Evolutionary conservation across 2,113 vertebrate species (phyloP), one percentile per base, ranked within the genome.

Genomic region (Thomomys bottae): DNA sequence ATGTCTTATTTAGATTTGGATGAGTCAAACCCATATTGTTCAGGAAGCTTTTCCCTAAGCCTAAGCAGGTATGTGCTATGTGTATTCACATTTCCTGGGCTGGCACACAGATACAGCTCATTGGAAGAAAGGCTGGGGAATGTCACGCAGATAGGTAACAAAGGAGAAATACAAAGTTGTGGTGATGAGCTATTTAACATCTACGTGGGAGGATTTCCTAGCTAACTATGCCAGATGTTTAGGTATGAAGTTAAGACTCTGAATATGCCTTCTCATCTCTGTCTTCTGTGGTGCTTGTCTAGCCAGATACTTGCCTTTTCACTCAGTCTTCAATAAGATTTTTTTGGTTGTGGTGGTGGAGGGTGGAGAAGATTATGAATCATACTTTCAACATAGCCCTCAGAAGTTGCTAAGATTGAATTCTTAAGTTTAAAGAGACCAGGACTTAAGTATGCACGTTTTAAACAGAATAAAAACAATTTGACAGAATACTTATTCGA

Each of bases 121-220:
- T 45, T 76, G 28, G 23, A 83, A 80, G 3, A 9, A 32, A 71
- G 4, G 23, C 8, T 80, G 12, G 2, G 66, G 67, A 38, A 80
- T 34, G 1, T 8, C 45, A 30, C 61, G 8, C 28, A 88, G 49
- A 61, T 84, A 8, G 84, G 11, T 67, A 11, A 20, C 18, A 40
- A 90, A 88, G 4, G 40, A 91, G 28, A 86, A 75, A 2, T 54
- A 38, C 23, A 92, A 45, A 34, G 18, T 0, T 80, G 79, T 79
- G 32, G 8, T 36, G 23, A 73, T 78, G 34, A 73, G 79, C 68
- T 84, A 77, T n/a, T 28, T 80, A 45, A 59, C 76, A 10, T 92
- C 15, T 61, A 8, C 80, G 66, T 73, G 67, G n/a, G 57, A 45
- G 42, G 38, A 94, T 75, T 71, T 91, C 70, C 64, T 79, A 87